Conservation (phyloP, 1,140 invertebrate genomes). For the Drosophila orena region DNA sequence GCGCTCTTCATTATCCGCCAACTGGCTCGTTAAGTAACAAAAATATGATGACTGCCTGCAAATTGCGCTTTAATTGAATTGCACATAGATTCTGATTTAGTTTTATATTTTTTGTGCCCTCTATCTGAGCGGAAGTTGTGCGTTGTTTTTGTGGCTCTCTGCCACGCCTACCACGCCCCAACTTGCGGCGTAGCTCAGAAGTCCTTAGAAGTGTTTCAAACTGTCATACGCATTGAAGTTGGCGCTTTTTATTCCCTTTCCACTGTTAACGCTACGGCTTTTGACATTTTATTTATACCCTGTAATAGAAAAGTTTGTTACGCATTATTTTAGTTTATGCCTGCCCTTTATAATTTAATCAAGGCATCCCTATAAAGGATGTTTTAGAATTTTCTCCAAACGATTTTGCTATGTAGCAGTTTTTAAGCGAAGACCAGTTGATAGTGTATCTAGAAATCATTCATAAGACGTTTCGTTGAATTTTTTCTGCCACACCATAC, state of each 20-base stretch:
- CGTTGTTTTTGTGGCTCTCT: conserved; percentile 28
- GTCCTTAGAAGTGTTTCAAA: conserved; percentile 72
- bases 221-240: conserved; percentile 69
- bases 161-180: conserved; percentile 21
- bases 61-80: conserved; percentile 83
- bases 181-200: conserved; percentile 61
- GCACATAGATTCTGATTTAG: conserved; percentile 66
- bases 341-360: no score
- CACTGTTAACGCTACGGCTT: no score
- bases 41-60: conserved; percentile 75
- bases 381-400: neutral
- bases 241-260: conserved; percentile 3
- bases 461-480: neutral
- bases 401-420: neutral
- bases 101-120: conserved; percentile 3
- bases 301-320: neutral
- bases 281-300: conserved; percentile 52
- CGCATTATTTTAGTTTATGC: no score
- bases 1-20: conserved; percentile 2
- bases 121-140: neutral
- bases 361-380: neutral
- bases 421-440: neutral
- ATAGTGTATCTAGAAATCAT: conserved; percentile 17
- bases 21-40: conserved; percentile 66
- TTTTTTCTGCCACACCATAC: conserved; percentile 1